A percentile compares a stretch with the other conserved stretches of the same genome.
Evolutionary conservation across 2,113 vertebrate species (phyloP).

Genomic region (Lophotis ruficrista): DNA sequence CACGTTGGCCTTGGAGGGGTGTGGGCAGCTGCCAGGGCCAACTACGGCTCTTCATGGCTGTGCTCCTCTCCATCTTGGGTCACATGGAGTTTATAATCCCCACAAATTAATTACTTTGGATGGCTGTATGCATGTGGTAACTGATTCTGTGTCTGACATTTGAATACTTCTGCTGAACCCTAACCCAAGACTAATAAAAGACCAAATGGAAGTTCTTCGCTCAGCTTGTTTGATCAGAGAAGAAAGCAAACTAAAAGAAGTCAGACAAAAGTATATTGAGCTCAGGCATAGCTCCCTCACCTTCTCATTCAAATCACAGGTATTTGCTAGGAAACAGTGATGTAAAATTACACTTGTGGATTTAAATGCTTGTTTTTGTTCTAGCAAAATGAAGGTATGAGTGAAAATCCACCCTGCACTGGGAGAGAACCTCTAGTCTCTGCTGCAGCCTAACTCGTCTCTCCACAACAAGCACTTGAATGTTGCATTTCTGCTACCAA

Average conservation of each 20-base stretch:
- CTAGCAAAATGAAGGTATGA: not conserved
- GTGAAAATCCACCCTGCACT: not conserved
- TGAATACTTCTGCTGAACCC: not conserved
- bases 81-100: not conserved
- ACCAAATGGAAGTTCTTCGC: not conserved
- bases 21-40: not conserved
- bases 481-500: not conserved
- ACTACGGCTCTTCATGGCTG: not conserved
- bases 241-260: not conserved
- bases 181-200: not conserved
- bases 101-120: not conserved
- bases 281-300: not conserved
- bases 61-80: not conserved
- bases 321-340: not conserved
- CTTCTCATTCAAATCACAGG: not conserved
- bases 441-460: not conserved
- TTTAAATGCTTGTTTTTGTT: not conserved
- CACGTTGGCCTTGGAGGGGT: too few species aligned
- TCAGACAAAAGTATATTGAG: not conserved
- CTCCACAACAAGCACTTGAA: not conserved
- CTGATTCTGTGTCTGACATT: not conserved
- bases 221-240: not conserved
- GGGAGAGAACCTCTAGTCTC: not conserved
- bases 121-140: not conserved
- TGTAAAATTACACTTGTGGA: not conserved